Evolutionary conservation across 30 jellyfish, hydroid and myxozoan species (phyloP).

Genomic region (Turritopsis dohrnii): DNA sequence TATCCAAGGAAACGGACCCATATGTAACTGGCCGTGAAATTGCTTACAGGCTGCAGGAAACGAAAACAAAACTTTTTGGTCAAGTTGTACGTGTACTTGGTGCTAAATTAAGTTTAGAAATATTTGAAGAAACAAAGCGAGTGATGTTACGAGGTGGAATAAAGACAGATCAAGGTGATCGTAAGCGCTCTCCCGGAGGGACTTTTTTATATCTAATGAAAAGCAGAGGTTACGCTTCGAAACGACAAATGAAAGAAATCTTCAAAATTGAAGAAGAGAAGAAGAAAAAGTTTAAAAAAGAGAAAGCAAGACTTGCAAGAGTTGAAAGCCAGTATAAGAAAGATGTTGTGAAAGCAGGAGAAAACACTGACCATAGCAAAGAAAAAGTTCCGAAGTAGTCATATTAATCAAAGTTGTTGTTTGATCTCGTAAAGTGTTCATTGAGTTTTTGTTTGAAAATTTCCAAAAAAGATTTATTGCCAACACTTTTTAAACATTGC

Average conservation of each 20-base stretch:
- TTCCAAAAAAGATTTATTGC: too few relatives aligned
- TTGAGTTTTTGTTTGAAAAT: too few relatives aligned
- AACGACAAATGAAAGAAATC: constrained; percentile 49
- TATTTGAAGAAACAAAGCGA: constrained; percentile 67
- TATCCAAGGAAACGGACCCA: constrained; percentile 56
- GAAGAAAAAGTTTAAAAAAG: constrained; percentile 36
- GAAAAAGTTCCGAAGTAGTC: too few relatives aligned
- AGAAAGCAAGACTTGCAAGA: constrained; percentile 31
- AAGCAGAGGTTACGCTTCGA: constrained; percentile 70
- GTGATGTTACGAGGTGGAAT: constrained; percentile 65
- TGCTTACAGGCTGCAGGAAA: constrained; percentile 85
- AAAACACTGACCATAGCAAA: too few relatives aligned
- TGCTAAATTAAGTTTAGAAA: constrained; percentile 46
- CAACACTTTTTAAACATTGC: too few relatives aligned
- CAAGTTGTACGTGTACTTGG: constrained; percentile 85
- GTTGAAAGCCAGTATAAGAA: constrained; percentile 33
- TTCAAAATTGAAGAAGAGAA: constrained; percentile 70
- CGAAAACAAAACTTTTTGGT: constrained; percentile 50
- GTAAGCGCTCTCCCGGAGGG: constrained; percentile 88
- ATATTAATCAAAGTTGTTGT: too few relatives aligned
- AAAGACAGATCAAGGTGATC: constrained; percentile 50
- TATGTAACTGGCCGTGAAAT: constrained; percentile 77
- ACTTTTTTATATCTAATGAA: constrained; percentile 61
- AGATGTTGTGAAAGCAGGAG: background rate
- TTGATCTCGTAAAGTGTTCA: too few relatives aligned